Base-by-base conservation (phyloP, 2,888 invertebrate species). In the Entomobrya proxima region DNA sequence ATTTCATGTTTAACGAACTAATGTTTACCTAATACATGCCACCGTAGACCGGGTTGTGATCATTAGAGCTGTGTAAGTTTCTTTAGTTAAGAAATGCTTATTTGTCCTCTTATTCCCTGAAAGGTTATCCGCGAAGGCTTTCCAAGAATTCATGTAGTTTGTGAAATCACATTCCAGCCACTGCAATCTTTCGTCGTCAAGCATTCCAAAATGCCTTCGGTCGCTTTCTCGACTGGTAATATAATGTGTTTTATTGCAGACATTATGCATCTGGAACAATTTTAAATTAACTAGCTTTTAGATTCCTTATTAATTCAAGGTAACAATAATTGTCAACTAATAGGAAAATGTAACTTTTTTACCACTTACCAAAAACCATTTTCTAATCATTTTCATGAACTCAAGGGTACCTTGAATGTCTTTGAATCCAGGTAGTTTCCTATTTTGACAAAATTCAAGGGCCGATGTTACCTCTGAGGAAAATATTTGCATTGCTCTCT, bases 401-500 rank as follows among this genome's bases (percentile, higher is more conserved):
- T n/a, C n/a, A n/a, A n/a, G n/a, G n/a, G 86, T 86, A 30, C n/a
- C 27, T 2, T 37, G 37, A 30, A 81, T 27, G n/a, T 82, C 47
- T 30, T 37, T 13, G 40, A 77, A 82, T 21, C 82, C 80, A 4
- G 44, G 6, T 6, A 77, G 2, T 0, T 77, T 64, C n/a, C 47
- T 72, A 11, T 30, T n/a, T 5, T 50, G n/a, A 7, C 40, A 58
- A 37, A 82, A 72, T 75, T 74, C 44, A 7, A 86, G 21, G 2
- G 78, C 77, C 15, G 85, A 40, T 1, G 61, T 79, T 7, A 87
- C 64, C 50, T 86, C 77, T 1, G 86, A n/a, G 0, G 88, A 88
- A 74, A 88, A 88, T 7, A 86, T 50, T 58, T 72, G 76, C 0
- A 85, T 32, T 2, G 88, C 88, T 35, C 86, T 44, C 15, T 81